Evolutionary conservation across 2,797 vertebrate genomes (phyloP), one percentile per base, ranked within the genome.

Genomic region (Tadarida brasiliensis): DNA sequence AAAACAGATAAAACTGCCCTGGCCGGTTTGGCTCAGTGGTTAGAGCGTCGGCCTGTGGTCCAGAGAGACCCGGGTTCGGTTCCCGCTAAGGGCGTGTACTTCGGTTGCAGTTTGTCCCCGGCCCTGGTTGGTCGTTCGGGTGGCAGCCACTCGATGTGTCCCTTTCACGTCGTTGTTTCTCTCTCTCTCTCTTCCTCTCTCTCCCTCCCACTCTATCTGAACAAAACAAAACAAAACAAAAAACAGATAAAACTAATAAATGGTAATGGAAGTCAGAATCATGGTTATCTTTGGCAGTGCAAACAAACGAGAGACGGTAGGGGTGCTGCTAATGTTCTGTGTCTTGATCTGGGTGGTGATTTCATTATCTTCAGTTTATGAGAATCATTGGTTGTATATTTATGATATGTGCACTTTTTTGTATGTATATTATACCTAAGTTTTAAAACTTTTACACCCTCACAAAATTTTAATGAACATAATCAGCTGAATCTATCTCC

Each of bases 291-390:
- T 91, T 93, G 63, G 63, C 26, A 30, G n/a, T 71, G 26, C 51
- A 30, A 28, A 39, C 4, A 20, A 33, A 30, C 3, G 44, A 39
- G 65, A 91, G 76, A 63, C 39, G 54, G 4, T 39, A 67, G n/a
- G 30, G 26, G 20, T 94, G 24, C 67, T 81, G 22, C 51, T 83
- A 67, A 56, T 61, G 51, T 74, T 87, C 63, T 91, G 0, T 85
- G 20, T 94, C 54, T 94, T 81, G 30, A 85, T 85, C 16, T 74
- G 44, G 44, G 12, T 49, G 9, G 20, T 81, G 61, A 90, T 80
- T 91, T 94, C 56, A 73, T 63, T 78, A 28, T 85, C 19, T 88
- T 95, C 17, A 82, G 49, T 86, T 91, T 63, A 35, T 87, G 65
- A 91, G 71, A 91, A 51, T 91, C 78, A 49, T 7, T 68, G 63